Evolutionary conservation across 2,113 vertebrate genomes (phyloP), one percentile per base, ranked within the genome.

Genomic region (Callocephalon fimbriatum): DNA sequence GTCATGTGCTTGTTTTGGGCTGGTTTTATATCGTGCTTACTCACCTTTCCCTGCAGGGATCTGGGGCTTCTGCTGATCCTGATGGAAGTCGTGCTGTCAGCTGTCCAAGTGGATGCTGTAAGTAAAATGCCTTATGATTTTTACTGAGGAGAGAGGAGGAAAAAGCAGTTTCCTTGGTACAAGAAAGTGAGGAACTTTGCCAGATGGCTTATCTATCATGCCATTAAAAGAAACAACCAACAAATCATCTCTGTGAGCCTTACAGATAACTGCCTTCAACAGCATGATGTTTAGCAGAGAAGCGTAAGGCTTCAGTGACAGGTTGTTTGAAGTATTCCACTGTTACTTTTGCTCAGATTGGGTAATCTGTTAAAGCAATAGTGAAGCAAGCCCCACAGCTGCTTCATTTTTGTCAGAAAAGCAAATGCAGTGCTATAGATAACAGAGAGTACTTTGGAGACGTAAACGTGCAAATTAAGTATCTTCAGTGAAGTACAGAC

Each of bases 91-190:
- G 9, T 65, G 73, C 91, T 97, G 91, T 95, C 95, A 67, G 83
- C 65, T 62, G 86, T 89, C 95, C 81, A 45, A 84, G 95, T 97
- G 47, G 80, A 96, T 56, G 96, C 93, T 35, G 96, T 95, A 93
- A 97, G 95, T 96, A 86, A 91, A 81, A 84, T 2, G 4, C 47
- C 65, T 86, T 68, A 5, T 7, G 83, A 44, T 65, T 95, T 91
- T 89, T 71, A 59, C 18, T 42, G 68, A 48, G 76, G 29, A 81
- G 22, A 44, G 47, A 35, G 50, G 29, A 85, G 23, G 68, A 27
- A 86, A 93, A 84, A 62, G 15, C 83, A 73, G 91, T 86, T 95
- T 91, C 50, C 79, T 74, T 91, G 93, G 83, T 94, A 84, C 53
- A 50, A 40, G 59, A 66, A 67, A 94, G 72, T 12, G 42, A 66